phyloP scores from a whole-genome alignment of 2,113 vertebrate genomes.

The Megalops atlanticus region DNA sequence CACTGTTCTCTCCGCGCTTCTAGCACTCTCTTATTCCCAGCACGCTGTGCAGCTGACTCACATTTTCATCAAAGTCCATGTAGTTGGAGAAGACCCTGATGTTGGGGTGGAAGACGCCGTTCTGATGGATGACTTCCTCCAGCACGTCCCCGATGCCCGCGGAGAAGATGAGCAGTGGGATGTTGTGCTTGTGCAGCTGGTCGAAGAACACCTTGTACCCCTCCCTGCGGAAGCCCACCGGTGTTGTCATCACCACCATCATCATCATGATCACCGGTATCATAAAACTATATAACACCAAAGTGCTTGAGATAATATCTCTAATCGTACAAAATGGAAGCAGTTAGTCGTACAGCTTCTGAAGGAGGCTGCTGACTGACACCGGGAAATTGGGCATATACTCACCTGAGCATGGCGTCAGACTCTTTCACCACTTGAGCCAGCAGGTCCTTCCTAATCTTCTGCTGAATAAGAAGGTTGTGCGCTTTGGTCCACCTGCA shows the following conservation, averaged over 20 bases:
- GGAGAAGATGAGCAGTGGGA: conserved; percentile 88
- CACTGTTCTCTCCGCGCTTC: too few species aligned
- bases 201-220: conserved; percentile 77
- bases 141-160: conserved; percentile 82
- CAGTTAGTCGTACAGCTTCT: too few species aligned
- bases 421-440: conserved; percentile 78
- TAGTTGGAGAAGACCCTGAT: conserved; percentile 85
- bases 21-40: too few species aligned
- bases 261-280: too few species aligned
- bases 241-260: too few species aligned
- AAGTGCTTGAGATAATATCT: neutral
- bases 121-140: conserved; percentile 82
- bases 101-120: conserved; percentile 75
- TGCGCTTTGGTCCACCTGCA: conserved; percentile 86
- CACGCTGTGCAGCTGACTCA: too few species aligned
- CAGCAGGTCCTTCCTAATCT: conserved; percentile 75
- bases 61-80: conserved; percentile 82
- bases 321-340: neutral
- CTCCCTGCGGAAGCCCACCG: conserved; percentile 63
- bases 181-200: conserved; percentile 58
- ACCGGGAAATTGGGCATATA: neutral
- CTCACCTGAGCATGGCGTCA: conserved; percentile 76
- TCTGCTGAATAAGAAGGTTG: conserved; percentile 77
- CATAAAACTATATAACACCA: too few species aligned
- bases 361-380: neutral